Evolutionary conservation across 2,797 vertebrate species (phyloP).

Genomic region (Tamandua tetradactyla): DNA sequence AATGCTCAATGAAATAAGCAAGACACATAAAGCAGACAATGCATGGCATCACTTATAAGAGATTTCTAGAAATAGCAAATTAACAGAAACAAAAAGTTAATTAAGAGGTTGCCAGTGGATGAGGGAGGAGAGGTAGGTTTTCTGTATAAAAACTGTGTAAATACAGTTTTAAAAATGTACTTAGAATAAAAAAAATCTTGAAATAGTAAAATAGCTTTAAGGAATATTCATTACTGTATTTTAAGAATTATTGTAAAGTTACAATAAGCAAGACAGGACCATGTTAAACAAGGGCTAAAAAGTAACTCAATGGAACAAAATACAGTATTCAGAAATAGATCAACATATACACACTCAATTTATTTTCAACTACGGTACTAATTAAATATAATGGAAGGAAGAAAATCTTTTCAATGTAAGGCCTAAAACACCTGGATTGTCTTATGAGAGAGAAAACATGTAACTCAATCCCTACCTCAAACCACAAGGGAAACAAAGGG

Average conservation of each 20-base stretch:
- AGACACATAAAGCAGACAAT: too few relatives aligned
- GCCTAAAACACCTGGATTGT: neutral
- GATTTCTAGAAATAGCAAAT: too few relatives aligned
- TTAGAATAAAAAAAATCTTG: neutral
- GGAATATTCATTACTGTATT: neutral
- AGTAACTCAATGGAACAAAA: neutral
- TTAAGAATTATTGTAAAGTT: conserved; percentile 3
- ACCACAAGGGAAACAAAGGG: neutral
- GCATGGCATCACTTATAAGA: too few relatives aligned
- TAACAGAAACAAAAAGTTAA: too few relatives aligned
- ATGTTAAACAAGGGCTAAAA: neutral
- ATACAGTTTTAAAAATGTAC: too few relatives aligned
- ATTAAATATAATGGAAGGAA: neutral
- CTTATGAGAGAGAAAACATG: neutral
- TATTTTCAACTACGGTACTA: neutral
- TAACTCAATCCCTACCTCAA: neutral
- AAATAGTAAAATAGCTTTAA: conserved; percentile 7
- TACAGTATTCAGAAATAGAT: neutral
- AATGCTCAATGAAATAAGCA: too few relatives aligned
- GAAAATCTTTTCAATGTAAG: neutral
- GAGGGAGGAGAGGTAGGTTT: too few relatives aligned
- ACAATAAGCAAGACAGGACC: neutral
- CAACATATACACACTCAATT: neutral
- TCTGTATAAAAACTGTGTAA: too few relatives aligned
- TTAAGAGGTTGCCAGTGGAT: too few relatives aligned